Evolutionary conservation across 2,797 vertebrate species (phyloP), one percentile per base, ranked within the genome.

Genomic region (Falco cherrug): DNA sequence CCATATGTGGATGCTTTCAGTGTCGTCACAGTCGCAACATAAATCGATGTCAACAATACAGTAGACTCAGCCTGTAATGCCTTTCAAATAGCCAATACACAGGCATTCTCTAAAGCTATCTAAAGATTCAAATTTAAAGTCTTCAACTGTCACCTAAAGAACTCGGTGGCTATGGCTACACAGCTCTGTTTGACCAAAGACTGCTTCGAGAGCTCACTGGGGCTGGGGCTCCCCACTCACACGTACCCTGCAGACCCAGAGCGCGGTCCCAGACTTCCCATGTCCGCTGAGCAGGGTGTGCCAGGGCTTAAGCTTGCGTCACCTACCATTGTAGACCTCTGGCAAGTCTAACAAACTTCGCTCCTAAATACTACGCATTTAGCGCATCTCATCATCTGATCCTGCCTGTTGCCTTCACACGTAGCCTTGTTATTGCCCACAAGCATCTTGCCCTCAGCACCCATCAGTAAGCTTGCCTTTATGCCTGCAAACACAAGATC

Each of bases 261-360:
- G 12, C 9, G 10, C 2, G 11, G 59, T 59, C 21, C 56, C 41
- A 77, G 48, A 48, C 22, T 61, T 76, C 29, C 60, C 51, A 50
- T 6, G 10, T 10, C 17, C 0, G 2, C 25, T 4, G 24, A 14
- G 6, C 3, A 59, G 28, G 25, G 24, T 39, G 13, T 48, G 13
- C 35, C 37, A 74, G 54, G 26, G 13, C 35, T 48, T n/a, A 59
- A 54, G 45, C 41, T 64, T 43, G 37, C 35, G 53, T 54, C 20
- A 59, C 5, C 31, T 53, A 8, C 33, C 28, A n/a, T 39, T 21
- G 24, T 9, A 50, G 45, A 48, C 10, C 21, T 57, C n/a, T 43
- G 48, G 28, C 26, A 63, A 68, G 60, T 24, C 65, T 43, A 37
- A 47, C 11, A 78, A 31, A 37, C 29, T 33, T 35, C 28, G n/a